A percentile compares a stretch with the other conserved stretches of the same genome.
Evolutionary conservation across 2,888 invertebrate genomes (phyloP).

Genomic region (Asteroscopus sphinx): DNA sequence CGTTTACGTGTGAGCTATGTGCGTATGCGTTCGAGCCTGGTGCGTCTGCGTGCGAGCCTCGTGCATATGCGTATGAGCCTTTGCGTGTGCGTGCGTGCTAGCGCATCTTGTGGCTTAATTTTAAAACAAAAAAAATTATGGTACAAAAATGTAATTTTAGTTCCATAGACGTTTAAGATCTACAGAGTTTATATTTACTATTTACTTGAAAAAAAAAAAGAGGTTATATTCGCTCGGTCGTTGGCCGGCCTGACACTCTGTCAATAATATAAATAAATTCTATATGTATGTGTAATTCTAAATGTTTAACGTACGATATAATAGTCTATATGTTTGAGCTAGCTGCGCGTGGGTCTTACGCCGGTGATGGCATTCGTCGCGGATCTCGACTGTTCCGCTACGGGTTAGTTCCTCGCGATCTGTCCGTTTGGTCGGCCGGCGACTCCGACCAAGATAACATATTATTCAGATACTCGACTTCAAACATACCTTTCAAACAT

Average conservation of each 20-base stretch:
- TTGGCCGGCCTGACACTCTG: constrained; percentile 59
- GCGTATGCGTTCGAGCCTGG: too few relatives aligned
- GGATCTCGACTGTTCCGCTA: constrained; percentile 10
- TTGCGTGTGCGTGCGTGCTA: constrained; percentile 62
- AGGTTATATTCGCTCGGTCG: constrained; percentile 65
- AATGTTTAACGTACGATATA: constrained; percentile 65
- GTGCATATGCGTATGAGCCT: not conserved
- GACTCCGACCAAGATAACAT: not conserved
- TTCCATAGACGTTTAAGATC: constrained; percentile 86
- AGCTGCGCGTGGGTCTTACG: constrained; percentile 73
- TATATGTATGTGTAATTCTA: constrained; percentile 70
- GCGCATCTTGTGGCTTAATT: constrained; percentile 80
- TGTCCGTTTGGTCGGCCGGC: constrained; percentile 2
- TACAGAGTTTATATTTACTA: constrained; percentile 87
- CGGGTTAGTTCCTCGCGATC: constrained; percentile 1
- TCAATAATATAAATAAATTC: constrained; percentile 66
- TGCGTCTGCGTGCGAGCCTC: not conserved
- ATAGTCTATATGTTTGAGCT: constrained; percentile 69
- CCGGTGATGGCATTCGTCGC: constrained; percentile 55
- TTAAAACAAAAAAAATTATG: constrained; percentile 80
- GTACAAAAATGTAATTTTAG: constrained; percentile 88
- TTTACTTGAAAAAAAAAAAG: constrained; percentile 70
- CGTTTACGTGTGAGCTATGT: not conserved
- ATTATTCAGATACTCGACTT: not conserved
- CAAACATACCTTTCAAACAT: not conserved